Evolutionary conservation across 2,113 vertebrate species (phyloP).

Genomic region (Nycticorax nycticorax): DNA sequence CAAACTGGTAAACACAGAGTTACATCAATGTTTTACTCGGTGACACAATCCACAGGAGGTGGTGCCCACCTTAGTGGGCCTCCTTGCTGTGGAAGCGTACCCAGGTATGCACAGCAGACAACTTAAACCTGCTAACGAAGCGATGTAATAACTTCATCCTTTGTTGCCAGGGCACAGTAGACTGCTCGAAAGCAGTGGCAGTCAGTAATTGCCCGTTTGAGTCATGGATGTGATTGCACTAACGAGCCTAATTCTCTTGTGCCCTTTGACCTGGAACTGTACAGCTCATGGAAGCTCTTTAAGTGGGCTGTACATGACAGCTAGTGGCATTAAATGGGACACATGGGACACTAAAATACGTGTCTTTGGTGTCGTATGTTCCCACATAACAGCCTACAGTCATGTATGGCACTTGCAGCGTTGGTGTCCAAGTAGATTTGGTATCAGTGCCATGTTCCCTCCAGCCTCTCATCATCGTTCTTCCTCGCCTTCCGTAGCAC

Average conservation of each 20-base stretch:
- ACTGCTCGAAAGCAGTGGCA: not conserved
- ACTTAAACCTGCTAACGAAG: not conserved
- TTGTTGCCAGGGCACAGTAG: not conserved
- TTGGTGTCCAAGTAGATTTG: not conserved
- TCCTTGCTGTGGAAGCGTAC: not conserved
- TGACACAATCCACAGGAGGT: not conserved
- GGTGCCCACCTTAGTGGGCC: not conserved
- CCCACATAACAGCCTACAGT: not conserved
- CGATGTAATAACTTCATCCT: not conserved
- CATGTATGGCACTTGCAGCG: accelerated
- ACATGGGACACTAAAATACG: accelerated
- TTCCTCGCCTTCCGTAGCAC: not conserved
- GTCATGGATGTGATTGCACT: not conserved
- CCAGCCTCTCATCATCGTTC: not conserved
- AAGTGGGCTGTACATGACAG: accelerated
- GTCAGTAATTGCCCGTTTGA: not conserved
- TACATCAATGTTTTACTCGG: not conserved
- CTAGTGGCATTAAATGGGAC: not conserved
- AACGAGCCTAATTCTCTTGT: not conserved
- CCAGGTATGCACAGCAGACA: not conserved
- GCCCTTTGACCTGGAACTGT: not conserved
- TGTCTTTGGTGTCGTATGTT: not conserved
- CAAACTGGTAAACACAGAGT: not conserved
- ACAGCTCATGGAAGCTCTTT: not conserved
- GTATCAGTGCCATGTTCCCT: not conserved